Evolutionary conservation across 2,797 vertebrate genomes (phyloP).

Genomic region (Benthosema pterotum): DNA sequence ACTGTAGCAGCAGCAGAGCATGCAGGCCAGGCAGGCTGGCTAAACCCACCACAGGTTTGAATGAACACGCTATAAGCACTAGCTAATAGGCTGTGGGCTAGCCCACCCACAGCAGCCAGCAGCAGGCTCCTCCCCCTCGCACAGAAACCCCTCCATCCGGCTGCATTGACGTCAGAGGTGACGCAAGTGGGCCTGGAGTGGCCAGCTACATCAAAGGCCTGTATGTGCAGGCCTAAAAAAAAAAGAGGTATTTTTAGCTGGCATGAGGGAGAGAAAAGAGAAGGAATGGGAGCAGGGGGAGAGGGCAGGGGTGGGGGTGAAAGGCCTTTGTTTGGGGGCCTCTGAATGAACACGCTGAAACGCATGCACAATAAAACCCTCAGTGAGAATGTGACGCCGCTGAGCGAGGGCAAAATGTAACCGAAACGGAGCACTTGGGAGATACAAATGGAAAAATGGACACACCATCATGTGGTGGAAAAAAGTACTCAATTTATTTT

Average conservation of each 20-base stretch:
- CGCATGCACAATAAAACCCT: too few species aligned
- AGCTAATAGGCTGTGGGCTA: conserved; percentile 6
- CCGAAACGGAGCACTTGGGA: too few species aligned
- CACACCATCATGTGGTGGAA: too few species aligned
- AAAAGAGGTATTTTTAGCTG: conserved; percentile 73
- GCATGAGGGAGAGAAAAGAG: conserved; percentile 49
- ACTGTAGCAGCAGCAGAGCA: neutral
- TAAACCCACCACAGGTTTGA: conserved; percentile 12
- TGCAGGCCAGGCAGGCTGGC: conserved; percentile 13
- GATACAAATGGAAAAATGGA: too few species aligned
- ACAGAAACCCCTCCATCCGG: conserved; percentile 62
- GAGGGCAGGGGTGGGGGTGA: neutral
- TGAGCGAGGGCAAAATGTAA: too few species aligned
- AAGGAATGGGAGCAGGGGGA: conserved; percentile 19
- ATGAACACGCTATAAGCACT: conserved; percentile 20
- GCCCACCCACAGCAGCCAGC: conserved; percentile 46
- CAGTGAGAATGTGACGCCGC: too few species aligned
- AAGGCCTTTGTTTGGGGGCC: conserved; percentile 41
- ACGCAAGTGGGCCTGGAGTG: conserved; percentile 72
- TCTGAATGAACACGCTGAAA: conserved; percentile 28
- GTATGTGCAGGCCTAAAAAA: conserved; percentile 39
- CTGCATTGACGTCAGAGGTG: conserved; percentile 78
- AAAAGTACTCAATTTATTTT: too few species aligned
- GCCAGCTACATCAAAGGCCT: conserved; percentile 71
- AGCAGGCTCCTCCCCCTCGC: conserved; percentile 56